Evolutionary conservation across 2,113 vertebrate species (phyloP).

Genomic region (Lutjanus erythropterus): DNA sequence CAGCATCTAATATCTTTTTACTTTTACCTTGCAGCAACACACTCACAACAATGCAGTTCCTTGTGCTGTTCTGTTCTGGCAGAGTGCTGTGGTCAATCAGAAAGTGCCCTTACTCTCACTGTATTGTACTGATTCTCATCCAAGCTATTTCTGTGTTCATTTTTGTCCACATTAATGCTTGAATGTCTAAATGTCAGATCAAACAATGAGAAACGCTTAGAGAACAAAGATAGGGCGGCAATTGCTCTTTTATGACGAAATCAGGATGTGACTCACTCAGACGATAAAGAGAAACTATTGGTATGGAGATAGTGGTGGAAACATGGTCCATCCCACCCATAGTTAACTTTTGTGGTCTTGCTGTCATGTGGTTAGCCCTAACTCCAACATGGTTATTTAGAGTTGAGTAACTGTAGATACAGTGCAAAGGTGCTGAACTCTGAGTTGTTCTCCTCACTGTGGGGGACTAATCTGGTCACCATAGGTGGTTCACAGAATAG

Average conservation of each 20-base stretch:
- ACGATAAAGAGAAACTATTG: neutral
- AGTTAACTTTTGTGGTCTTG: neutral
- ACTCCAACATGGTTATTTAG: constrained; percentile 1
- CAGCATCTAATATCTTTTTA: neutral
- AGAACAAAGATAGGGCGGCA: neutral
- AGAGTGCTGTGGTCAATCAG: neutral
- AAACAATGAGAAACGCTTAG: neutral
- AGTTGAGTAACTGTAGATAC: neutral
- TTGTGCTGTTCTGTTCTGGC: neutral
- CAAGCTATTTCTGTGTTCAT: neutral
- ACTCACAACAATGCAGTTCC: neutral
- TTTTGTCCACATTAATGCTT: neutral
- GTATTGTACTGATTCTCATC: neutral
- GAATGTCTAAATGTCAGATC: neutral
- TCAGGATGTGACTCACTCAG: neutral
- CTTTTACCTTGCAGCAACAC: neutral
- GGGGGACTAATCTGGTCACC: constrained; percentile 40
- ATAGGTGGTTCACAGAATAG: constrained; percentile 35
- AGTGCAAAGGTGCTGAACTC: constrained; percentile 30
- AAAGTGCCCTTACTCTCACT: neutral
- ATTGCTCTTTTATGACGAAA: neutral
- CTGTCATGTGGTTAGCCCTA: neutral
- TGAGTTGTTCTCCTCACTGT: constrained; percentile 32
- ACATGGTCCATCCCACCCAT: neutral
- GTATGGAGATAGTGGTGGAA: neutral